Percentiles rank a stretch among this genome's conserved stretches.
Evolutionary conservation across 2,888 invertebrate species (phyloP).

Genomic region (Hypena proboscidalis): DNA sequence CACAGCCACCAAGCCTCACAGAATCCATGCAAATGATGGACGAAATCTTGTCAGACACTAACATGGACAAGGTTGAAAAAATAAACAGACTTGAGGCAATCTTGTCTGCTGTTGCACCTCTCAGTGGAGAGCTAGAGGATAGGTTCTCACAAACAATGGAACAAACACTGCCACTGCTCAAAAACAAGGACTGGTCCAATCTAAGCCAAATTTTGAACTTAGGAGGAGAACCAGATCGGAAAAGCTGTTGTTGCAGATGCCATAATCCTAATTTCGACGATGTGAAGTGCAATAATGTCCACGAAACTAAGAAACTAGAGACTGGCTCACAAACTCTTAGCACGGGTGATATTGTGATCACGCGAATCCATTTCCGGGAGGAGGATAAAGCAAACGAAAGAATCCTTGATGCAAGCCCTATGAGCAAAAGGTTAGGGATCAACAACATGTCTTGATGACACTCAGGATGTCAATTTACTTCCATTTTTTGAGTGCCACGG

Average conservation of each 20-base stretch:
- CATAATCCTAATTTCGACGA: conserved; percentile 77
- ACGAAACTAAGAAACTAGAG: conserved; percentile 78
- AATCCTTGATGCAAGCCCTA: conserved; percentile 76
- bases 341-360: conserved; percentile 96
- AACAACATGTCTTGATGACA: conserved; percentile 79
- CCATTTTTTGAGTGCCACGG: conserved; percentile 77
- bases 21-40: conserved; percentile 96
- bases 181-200: conserved; percentile 83
- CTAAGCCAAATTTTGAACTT: conserved; percentile 80
- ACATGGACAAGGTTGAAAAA: conserved; percentile 93
- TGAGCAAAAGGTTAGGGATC: conserved; percentile 71
- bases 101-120: conserved; percentile 90
- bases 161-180: conserved; percentile 80
- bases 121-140: conserved; percentile 86
- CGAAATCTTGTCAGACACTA: conserved; percentile 92
- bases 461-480: conserved; percentile 59
- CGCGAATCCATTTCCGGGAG: conserved; percentile 88
- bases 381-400: conserved; percentile 80
- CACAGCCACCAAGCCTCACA: conserved; percentile 92
- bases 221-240: conserved; percentile 71
- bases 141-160: conserved; percentile 83
- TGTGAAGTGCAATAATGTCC: conserved; percentile 75
- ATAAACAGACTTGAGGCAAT: conserved; percentile 95
- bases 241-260: conserved; percentile 85
- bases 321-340: conserved; percentile 93